Conservation (phyloP, 2,797 vertebrate species). For the Poecilia wingei region DNA sequence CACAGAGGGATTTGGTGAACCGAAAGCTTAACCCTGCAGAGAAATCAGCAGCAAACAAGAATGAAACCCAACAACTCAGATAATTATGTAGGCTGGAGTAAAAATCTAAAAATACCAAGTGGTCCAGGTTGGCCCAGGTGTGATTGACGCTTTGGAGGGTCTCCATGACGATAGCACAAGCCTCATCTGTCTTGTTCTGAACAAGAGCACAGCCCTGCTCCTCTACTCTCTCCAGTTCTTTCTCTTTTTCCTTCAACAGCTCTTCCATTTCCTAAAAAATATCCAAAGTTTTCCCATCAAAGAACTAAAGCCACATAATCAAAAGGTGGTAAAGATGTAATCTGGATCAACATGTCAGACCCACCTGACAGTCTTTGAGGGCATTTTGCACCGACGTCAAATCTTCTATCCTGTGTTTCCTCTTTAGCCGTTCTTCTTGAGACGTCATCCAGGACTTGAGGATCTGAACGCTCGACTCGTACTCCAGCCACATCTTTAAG, state of each 20-base stretch:
- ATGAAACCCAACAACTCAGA: not conserved
- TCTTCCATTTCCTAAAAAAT: slow-evolving; percentile 90
- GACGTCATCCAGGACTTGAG: slow-evolving; percentile 89
- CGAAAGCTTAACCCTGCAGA: not conserved
- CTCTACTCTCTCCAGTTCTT: slow-evolving; percentile 91
- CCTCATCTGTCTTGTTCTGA: slow-evolving; percentile 91
- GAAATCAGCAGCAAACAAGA: not conserved
- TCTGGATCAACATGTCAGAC: not conserved
- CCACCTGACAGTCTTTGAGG: slow-evolving; percentile 93
- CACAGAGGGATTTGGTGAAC: not conserved
- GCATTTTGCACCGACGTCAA: slow-evolving; percentile 90
- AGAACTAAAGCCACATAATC: not conserved
- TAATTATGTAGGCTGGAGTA: slow-evolving; percentile 5
- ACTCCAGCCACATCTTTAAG: slow-evolving; percentile 92
- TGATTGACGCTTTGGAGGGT: slow-evolving; percentile 88
- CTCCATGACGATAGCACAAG: slow-evolving; percentile 83
- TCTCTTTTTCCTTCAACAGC: slow-evolving; percentile 90
- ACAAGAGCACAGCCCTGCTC: slow-evolving; percentile 89
- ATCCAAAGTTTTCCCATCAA: slow-evolving; percentile 9
- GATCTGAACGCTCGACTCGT: slow-evolving; percentile 88
- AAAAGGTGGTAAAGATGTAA: not conserved
- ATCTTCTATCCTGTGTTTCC: slow-evolving; percentile 89
- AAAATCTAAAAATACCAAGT: slow-evolving; percentile 80
- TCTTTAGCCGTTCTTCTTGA: slow-evolving; percentile 89
- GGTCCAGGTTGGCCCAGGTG: slow-evolving; percentile 91